These are phyloP conservation scores for Stenolophus ochropezus DNA, from an alignment of 2,888 invertebrate species.

Conservation along the genomic window DNA sequence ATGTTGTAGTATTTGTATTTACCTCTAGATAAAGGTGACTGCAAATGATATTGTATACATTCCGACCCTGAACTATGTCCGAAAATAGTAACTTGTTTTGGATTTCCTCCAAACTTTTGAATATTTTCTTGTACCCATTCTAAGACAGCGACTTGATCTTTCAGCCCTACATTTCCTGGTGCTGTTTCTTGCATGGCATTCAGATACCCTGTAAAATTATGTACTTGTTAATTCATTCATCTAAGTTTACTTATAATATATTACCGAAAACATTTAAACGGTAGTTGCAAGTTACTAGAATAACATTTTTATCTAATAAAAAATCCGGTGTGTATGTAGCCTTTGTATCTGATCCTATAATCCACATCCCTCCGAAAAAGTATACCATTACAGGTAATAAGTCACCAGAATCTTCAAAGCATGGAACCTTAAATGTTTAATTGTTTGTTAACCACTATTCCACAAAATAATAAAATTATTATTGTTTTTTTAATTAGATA, in stretches of 20 bases:
- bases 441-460: too few species aligned
- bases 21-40: conserved; percentile 71
- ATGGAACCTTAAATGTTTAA: background rate
- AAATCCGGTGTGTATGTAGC: conserved; percentile 13
- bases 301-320: conserved; percentile 34
- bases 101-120: conserved; percentile 16
- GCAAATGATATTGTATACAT: conserved; percentile 71
- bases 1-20: too few species aligned
- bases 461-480: too few species aligned
- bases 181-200: conserved; percentile 70
- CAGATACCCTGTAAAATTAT: conserved; percentile 64
- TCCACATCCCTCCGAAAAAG: conserved; percentile 32
- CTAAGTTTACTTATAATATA: background rate
- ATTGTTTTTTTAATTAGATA: background rate
- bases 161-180: conserved; percentile 72
- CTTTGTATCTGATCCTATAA: conserved; percentile 17
- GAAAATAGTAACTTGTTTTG: conserved; percentile 68
- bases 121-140: conserved; percentile 63
- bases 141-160: conserved; percentile 72
- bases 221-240: background rate
- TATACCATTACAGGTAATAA: conserved; percentile 45
- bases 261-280: conserved; percentile 47
- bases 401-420: background rate
- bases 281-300: conserved; percentile 41
- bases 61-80: conserved; percentile 73